phyloP scores from a whole-genome alignment of 1,140 invertebrate genomes.

The Lamellibrachia luymesi region DNA sequence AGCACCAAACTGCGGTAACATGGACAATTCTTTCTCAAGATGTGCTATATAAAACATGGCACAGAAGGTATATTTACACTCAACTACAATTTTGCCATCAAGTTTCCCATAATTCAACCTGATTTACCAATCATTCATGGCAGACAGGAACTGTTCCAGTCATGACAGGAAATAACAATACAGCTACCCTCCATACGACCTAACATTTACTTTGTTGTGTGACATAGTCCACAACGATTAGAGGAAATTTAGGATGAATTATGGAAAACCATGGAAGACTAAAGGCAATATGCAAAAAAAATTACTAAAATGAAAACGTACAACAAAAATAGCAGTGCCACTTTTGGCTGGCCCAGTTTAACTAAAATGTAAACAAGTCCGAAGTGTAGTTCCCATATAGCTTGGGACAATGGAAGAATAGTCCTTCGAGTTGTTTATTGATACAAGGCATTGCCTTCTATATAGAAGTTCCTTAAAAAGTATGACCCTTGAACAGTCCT shows the following conservation, averaged over 20 bases:
- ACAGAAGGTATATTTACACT: background rate
- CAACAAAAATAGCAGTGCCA: background rate
- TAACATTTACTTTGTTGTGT: background rate
- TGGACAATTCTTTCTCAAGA: background rate
- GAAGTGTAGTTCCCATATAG: too few relatives aligned
- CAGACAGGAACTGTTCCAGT: background rate
- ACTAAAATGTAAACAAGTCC: background rate
- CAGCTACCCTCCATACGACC: background rate
- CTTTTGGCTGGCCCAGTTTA: background rate
- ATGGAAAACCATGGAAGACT: background rate
- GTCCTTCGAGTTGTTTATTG: background rate
- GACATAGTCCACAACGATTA: background rate
- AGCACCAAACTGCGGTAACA: background rate
- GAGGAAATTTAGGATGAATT: background rate
- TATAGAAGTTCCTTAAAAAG: background rate
- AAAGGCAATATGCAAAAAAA: background rate
- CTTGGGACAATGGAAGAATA: background rate
- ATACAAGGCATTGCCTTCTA: background rate
- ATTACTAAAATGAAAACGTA: background rate
- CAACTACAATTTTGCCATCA: background rate
- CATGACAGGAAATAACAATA: background rate
- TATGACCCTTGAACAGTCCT: too few relatives aligned
- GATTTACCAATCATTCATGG: background rate
- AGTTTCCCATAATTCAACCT: background rate
- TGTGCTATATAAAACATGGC: background rate